A percentile compares a stretch with the other conserved stretches of the same genome.
Conservation (phyloP, 2,888 invertebrate genomes). For the Drosophila falleni region DNA sequence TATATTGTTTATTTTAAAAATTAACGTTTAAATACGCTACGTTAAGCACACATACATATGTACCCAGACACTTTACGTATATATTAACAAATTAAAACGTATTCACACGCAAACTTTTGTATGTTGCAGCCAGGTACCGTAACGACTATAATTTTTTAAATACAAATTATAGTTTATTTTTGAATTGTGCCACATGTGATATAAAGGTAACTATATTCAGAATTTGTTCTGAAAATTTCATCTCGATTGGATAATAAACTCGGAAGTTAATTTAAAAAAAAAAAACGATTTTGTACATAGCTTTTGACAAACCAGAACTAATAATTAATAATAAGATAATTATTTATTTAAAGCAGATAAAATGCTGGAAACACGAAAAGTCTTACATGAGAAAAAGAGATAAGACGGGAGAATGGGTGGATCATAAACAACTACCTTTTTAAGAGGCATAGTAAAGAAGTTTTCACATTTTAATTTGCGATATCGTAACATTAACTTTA, state of each 20-base stretch:
- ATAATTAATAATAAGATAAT: neutral
- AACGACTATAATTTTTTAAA: neutral
- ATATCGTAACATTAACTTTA: too few relatives aligned
- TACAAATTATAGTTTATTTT: neutral
- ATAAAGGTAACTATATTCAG: neutral
- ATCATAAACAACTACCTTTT: too few relatives aligned
- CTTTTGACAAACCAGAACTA: neutral
- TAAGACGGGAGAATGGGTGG: too few relatives aligned
- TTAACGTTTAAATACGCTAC: neutral
- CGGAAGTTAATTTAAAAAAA: neutral
- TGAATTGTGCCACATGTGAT: neutral
- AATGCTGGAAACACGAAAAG: too few relatives aligned
- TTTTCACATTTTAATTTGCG: too few relatives aligned
- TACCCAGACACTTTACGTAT: neutral
- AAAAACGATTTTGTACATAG: neutral
- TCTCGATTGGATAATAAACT: neutral
- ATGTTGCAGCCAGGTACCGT: neutral
- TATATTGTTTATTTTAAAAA: neutral
- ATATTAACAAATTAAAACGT: neutral
- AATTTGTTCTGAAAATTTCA: neutral
- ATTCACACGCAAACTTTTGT: neutral
- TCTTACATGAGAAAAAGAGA: too few relatives aligned
- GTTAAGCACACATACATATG: too few relatives aligned
- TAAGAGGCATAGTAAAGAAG: too few relatives aligned
- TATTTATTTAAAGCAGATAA: neutral